Evolutionary conservation across 2,797 vertebrate genomes (phyloP).

Genomic region (Acropternis orthonyx): DNA sequence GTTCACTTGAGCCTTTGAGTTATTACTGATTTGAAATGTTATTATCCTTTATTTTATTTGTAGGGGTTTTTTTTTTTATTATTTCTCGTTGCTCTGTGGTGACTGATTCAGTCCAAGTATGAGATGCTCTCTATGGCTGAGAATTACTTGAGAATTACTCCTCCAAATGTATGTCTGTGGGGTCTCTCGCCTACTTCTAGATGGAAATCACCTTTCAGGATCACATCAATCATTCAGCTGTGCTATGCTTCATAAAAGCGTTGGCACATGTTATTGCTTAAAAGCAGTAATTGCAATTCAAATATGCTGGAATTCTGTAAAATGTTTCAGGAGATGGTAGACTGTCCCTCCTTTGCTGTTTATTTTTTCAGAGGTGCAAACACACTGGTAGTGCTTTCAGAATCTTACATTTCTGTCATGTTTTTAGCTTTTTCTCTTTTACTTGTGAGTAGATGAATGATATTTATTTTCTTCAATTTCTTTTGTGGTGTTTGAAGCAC

Average conservation of each 20-base stretch:
- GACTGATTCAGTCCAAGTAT: not conserved
- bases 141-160: not conserved
- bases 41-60: not conserved
- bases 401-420: not conserved
- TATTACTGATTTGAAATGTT: not conserved
- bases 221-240: not conserved
- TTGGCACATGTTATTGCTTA: not conserved
- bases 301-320: slow-evolving; percentile 8
- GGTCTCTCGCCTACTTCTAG: not conserved
- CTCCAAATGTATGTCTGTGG: not conserved
- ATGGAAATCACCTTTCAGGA: not conserved
- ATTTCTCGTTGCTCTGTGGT: not conserved
- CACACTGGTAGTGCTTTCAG: not conserved
- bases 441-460: not conserved
- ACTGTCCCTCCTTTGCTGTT: not conserved
- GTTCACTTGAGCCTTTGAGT: not conserved
- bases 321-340: not conserved
- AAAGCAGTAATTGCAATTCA: slow-evolving; percentile 16
- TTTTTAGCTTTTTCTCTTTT: not conserved
- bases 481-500: not conserved
- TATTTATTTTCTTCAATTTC: not conserved
- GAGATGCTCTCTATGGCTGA: not conserved
- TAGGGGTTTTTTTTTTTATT: not conserved
- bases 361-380: slow-evolving; percentile 6
- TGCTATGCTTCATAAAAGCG: not conserved